A percentile compares a stretch with the other conserved stretches of the same genome.
Conservation (phyloP, 2,113 vertebrate genomes). For the Thalassarche chlororhynchos region DNA sequence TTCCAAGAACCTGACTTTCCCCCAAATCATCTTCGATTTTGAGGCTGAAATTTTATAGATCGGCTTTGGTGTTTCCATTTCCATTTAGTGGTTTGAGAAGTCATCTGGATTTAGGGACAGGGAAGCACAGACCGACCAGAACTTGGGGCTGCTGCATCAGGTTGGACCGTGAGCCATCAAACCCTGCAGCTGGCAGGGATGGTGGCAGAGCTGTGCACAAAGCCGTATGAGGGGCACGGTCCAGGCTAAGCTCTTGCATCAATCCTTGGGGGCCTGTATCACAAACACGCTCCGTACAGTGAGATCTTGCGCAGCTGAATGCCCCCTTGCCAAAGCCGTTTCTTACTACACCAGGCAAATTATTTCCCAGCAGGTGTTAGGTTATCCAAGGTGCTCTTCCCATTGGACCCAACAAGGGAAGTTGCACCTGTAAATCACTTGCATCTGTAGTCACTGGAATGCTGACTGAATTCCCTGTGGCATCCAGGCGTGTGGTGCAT, state of each 20-base stretch:
- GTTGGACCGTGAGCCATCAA: neutral
- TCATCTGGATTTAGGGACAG: neutral
- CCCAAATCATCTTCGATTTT: neutral
- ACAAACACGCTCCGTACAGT: neutral
- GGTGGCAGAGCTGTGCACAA: neutral
- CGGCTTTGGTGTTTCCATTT: neutral
- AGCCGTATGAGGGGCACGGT: accelerated
- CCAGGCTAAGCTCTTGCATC: neutral
- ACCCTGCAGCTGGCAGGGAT: neutral
- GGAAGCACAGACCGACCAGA: neutral
- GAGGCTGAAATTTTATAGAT: neutral
- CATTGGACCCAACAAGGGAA: neutral
- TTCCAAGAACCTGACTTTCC: neutral
- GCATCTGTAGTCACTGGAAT: neutral
- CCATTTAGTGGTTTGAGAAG: neutral
- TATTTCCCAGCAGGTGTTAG: neutral
- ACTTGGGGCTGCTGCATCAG: neutral
- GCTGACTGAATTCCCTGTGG: neutral
- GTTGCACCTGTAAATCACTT: neutral
- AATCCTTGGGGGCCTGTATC: neutral
- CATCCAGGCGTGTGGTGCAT: neutral
- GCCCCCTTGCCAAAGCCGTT: neutral
- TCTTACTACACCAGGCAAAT: neutral
- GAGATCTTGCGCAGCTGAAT: neutral
- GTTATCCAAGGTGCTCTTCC: neutral